These are phyloP conservation scores for Margarornis squamiger DNA, from an alignment of 2,797 vertebrate species.

Conservation along the genomic window DNA sequence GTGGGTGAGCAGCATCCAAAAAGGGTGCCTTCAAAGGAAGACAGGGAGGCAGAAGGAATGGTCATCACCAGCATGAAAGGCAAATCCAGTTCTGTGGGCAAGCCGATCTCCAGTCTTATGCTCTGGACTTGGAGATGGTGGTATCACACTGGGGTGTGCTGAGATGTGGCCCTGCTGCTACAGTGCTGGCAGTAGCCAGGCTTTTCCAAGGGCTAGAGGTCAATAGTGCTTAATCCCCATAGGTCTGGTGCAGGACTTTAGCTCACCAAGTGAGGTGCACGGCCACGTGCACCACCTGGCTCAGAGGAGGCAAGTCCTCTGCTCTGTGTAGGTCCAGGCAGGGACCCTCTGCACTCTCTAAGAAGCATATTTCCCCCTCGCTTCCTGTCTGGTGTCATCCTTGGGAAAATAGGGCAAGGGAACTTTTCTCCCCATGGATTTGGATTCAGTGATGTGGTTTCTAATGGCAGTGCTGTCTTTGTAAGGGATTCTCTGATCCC, in stretches of 20 bases:
- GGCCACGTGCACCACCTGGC: neutral
- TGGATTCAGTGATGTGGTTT: neutral
- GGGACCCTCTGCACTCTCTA: neutral
- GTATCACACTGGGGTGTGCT: neutral
- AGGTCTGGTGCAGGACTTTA: neutral
- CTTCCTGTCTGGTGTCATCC: neutral
- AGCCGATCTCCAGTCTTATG: neutral
- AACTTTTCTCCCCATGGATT: neutral
- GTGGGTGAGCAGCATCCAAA: neutral
- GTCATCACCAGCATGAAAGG: rapidly evolving
- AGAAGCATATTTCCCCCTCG: neutral
- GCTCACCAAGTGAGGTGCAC: neutral
- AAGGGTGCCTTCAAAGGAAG: neutral
- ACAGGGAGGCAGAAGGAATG: neutral
- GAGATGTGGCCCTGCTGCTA: neutral
- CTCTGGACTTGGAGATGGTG: neutral
- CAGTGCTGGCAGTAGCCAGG: neutral
- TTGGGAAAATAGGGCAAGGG: neutral
- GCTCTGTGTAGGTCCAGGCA: neutral
- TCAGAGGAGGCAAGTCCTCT: neutral
- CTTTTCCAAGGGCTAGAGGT: neutral
- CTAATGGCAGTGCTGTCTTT: neutral
- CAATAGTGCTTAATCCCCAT: rapidly evolving
- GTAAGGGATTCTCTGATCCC: neutral
- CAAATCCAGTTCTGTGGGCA: neutral